Evolutionary conservation across 2,888 invertebrate species (phyloP).

Genomic region (Ochlodes sylvanus): DNA sequence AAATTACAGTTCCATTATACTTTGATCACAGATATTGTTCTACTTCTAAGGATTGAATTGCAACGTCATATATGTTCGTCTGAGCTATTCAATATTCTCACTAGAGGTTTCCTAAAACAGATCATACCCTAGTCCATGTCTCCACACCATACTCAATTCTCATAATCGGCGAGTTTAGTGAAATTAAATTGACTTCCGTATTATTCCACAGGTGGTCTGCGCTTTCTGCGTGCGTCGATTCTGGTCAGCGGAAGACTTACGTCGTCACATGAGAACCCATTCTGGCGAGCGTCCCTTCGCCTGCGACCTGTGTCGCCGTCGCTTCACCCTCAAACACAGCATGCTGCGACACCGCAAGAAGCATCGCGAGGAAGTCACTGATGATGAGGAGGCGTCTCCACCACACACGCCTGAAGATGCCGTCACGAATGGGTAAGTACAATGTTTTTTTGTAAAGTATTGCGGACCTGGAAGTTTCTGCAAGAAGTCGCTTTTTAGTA

Average conservation of each 20-base stretch:
- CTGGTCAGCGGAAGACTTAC: constrained; percentile 97
- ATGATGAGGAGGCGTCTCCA: constrained; percentile 81
- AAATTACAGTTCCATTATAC: no score
- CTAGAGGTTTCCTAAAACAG: no score
- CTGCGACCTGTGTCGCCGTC: constrained; percentile 94
- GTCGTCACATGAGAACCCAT: constrained; percentile 97
- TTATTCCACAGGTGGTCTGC: constrained; percentile 88
- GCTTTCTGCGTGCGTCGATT: constrained; percentile 97
- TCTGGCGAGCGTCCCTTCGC: constrained; percentile 96
- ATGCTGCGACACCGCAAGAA: constrained; percentile 97
- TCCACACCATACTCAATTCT: no score
- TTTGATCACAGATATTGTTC: no score
- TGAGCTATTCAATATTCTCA: no score
- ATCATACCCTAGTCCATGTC: no score
- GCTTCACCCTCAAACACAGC: constrained; percentile 97
- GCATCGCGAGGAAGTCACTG: constrained; percentile 87
- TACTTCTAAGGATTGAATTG: no score
- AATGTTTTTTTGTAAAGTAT: no score
- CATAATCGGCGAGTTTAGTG: no score
- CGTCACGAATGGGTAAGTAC: constrained; percentile 66
- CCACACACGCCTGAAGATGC: constrained; percentile 72
- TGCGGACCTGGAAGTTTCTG: no score
- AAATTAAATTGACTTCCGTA: not conserved
- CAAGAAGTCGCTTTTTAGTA: no score
- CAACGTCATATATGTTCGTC: no score